Conservation (phyloP, 2,888 invertebrate species). For the Pristionchus fissidentatus region DNA sequence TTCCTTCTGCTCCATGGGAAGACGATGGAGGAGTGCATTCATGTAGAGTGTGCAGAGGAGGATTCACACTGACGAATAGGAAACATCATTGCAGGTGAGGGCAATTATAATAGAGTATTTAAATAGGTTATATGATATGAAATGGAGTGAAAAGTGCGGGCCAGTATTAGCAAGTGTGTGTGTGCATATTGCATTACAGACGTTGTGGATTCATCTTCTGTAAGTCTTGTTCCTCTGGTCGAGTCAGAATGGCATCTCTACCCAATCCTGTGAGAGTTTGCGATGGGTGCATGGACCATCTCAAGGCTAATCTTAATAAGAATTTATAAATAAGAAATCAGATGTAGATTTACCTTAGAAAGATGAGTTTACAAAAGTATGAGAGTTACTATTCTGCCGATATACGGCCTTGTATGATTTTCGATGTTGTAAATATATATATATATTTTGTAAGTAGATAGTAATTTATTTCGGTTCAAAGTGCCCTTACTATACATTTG, state of each 20-base stretch:
- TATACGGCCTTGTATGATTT: too few relatives aligned
- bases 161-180: not conserved
- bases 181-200: conserved; percentile 51
- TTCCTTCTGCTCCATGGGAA: conserved; percentile 64
- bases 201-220: conserved; percentile 67
- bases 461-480: not conserved
- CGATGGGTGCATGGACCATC: conserved; percentile 52
- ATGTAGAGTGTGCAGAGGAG: conserved; percentile 58
- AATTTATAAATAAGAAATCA: not conserved
- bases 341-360: too few relatives aligned
- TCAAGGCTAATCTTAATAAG: conserved; percentile 13
- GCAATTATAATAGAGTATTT: not conserved
- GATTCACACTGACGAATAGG: conserved; percentile 60
- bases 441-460: not conserved
- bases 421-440: not conserved
- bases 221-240: conserved; percentile 57
- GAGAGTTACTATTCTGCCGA: too few relatives aligned
- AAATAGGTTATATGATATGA: not conserved
- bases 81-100: conserved; percentile 70
- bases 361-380: too few relatives aligned
- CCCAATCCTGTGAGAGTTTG: conserved; percentile 64
- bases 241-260: conserved; percentile 63
- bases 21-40: conserved; percentile 59
- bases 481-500: not conserved
- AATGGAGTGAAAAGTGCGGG: not conserved